Base-by-base conservation (phyloP, 2,888 invertebrate species). In the Oscheius myriophilus region DNA sequence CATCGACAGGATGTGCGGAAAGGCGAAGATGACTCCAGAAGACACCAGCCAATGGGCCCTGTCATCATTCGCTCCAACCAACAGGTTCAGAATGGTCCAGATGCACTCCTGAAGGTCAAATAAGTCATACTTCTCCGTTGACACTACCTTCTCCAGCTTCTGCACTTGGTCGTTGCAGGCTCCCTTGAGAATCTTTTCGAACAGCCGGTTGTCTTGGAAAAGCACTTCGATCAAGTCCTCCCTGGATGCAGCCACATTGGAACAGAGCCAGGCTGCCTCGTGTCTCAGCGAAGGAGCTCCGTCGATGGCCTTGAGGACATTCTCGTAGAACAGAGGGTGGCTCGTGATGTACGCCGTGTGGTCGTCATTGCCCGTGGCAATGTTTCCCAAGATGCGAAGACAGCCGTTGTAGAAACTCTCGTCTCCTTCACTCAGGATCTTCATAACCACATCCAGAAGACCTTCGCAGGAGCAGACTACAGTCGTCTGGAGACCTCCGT, bases 321-420 rank as follows among this genome's bases (percentile, higher is more conserved):
- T 69, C 14, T 51, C 12, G 23, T 67, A 43, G 43, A 77, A 74
- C 9, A 39, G 51, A 6, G 67, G 62, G 18, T 55, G 18, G 11
- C 53, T 55, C 9, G 70, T 23, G 2, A 77, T 26, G 12, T 49
- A 53, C 41, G 67, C 71, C 9, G 76, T 77, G 43, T 77, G 76
- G 18, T 18, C 43, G 21, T 72, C 72, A 51, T 68, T 72, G 16
- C 77, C 77, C 4, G 75, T 75, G 1, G 72, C 77, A 39, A 77
- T 59, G 53, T 77, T 77, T n/a, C 77, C 77, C 16, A 77, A 54
- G n/a, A 75, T 57, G 12, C 77, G 77, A 7, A 77, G 72, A 55
- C 58, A 43, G 14, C 49, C 67, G 51, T 58, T 43, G 23, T 58
- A 39, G 16, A 58, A 25, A 1, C 6, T 12, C 14, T 59, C 21